Evolutionary conservation across 1,140 invertebrate species (phyloP).

Genomic region (Plodia interpunctella): DNA sequence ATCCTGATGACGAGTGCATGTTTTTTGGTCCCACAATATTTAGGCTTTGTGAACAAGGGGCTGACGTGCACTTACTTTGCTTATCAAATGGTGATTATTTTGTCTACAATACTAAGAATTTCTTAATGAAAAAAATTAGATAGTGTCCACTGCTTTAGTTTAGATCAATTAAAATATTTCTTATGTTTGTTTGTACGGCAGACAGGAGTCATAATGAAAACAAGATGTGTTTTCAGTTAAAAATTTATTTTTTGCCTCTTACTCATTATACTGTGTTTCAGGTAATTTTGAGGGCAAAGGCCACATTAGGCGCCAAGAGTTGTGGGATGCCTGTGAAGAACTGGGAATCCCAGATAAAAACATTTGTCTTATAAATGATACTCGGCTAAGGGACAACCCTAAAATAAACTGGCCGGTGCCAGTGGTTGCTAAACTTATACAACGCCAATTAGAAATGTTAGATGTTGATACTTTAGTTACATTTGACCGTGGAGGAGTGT

Average conservation of each 20-base stretch:
- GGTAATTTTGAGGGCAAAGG: conserved; percentile 87
- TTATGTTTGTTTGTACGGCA: too few relatives aligned
- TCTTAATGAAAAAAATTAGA: too few relatives aligned
- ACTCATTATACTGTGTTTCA: conserved; percentile 44
- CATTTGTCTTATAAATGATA: conserved; percentile 84
- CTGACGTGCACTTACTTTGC: conserved; percentile 89
- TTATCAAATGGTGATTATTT: conserved; percentile 85
- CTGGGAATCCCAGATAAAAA: conserved; percentile 88
- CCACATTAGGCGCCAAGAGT: conserved; percentile 83
- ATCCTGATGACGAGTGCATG: conserved; percentile 99
- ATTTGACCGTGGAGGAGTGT: conserved; percentile 94
- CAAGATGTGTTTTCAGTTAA: too few relatives aligned
- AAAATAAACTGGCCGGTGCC: conserved; percentile 85
- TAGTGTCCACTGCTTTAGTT: too few relatives aligned
- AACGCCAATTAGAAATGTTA: conserved; percentile 83
- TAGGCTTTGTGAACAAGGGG: conserved; percentile 80
- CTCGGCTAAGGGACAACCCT: conserved; percentile 86
- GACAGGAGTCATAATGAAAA: too few relatives aligned
- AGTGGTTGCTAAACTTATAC: conserved; percentile 83
- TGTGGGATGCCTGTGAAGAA: conserved; percentile 85
- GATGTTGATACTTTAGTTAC: conserved; percentile 92
- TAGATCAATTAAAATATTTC: too few relatives aligned
- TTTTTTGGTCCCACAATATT: conserved; percentile 96
- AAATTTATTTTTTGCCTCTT: too few relatives aligned
- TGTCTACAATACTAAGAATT: neutral